Evolutionary conservation across 2,797 vertebrate genomes (phyloP).

Genomic region (Eidolon dupreanum): DNA sequence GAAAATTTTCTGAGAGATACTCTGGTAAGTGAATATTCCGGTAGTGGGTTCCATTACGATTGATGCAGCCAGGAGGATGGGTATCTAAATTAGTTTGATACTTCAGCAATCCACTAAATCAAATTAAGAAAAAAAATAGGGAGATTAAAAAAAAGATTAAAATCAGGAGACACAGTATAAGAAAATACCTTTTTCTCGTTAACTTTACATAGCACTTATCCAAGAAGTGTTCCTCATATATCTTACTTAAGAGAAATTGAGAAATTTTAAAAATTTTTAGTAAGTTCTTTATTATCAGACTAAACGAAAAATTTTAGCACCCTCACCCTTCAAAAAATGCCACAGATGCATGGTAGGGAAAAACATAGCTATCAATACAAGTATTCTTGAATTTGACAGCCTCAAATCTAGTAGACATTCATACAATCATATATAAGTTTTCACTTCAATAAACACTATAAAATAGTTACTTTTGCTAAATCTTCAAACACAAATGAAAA

Average conservation of each 20-base stretch:
- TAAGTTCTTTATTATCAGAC: not conserved
- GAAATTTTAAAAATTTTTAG: not conserved
- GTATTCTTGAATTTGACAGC: not conserved
- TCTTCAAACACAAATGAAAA: slow-evolving; percentile 50
- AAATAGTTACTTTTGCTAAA: not conserved
- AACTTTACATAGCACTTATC: not conserved
- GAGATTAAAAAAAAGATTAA: slow-evolving; percentile 14
- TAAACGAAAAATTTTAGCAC: not conserved
- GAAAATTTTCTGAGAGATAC: slow-evolving; percentile 70
- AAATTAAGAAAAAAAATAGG: slow-evolving; percentile 53
- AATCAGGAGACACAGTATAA: not conserved
- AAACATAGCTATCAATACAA: not conserved
- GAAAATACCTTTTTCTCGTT: slow-evolving; percentile 20
- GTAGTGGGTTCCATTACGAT: slow-evolving; percentile 87
- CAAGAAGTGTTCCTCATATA: not conserved
- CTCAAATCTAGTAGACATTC: not conserved
- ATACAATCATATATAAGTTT: not conserved
- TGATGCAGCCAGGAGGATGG: slow-evolving; percentile 94
- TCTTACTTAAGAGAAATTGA: not conserved
- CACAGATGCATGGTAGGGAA: not conserved
- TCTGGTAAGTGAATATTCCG: slow-evolving; percentile 75
- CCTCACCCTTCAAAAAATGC: not conserved
- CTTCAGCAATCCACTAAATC: slow-evolving; percentile 93
- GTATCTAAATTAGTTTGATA: slow-evolving; percentile 94
- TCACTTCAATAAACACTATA: slow-evolving; percentile 44